Percentiles rank a stretch among this genome's conserved stretches.
Conservation (phyloP, 2,113 vertebrate genomes). For the Sinocyclocheilus grahami region DNA sequence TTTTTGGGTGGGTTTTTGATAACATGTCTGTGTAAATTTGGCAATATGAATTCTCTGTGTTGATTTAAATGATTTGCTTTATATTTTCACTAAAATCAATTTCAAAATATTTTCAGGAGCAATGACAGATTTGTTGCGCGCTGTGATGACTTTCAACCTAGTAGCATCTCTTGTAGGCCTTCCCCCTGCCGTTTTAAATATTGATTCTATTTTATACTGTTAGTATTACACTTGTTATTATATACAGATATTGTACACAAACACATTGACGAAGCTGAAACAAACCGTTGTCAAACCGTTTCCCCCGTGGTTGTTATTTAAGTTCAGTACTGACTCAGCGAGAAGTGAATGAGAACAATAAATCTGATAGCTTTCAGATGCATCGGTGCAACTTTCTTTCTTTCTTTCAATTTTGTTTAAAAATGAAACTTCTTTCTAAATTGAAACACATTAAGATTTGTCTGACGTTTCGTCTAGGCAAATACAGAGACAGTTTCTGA, state of each 20-base stretch:
- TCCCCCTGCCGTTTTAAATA: slow-evolving; percentile 63
- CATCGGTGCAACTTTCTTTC: slow-evolving; percentile 25
- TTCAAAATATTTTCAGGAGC: slow-evolving; percentile 91
- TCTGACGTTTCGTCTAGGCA: not conserved
- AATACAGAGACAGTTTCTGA: not conserved
- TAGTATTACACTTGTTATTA: slow-evolving; percentile 43
- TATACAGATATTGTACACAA: slow-evolving; percentile 80
- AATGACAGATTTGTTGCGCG: slow-evolving; percentile 87
- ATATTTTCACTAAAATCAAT: slow-evolving; percentile 95
- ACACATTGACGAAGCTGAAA: slow-evolving; percentile 87
- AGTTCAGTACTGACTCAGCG: slow-evolving; percentile 96
- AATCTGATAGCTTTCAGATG: slow-evolving; percentile 91
- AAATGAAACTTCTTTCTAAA: not conserved
- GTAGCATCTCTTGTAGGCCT: slow-evolving; percentile 85
- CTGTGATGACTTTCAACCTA: slow-evolving; percentile 89
- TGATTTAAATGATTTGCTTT: slow-evolving; percentile 93
- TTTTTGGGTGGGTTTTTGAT: slow-evolving; percentile 91
- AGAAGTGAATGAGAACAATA: slow-evolving; percentile 97
- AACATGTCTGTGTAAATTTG: slow-evolving; percentile 89
- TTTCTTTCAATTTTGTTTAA: not conserved
- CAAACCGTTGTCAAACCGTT: too few relatives aligned
- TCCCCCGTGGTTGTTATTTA: slow-evolving; percentile 92
- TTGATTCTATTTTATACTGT: slow-evolving; percentile 54
- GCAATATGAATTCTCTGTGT: slow-evolving; percentile 89
- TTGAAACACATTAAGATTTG: not conserved